phyloP scores from a whole-genome alignment of 2,113 vertebrate genomes.

The Sorex araneus region DNA sequence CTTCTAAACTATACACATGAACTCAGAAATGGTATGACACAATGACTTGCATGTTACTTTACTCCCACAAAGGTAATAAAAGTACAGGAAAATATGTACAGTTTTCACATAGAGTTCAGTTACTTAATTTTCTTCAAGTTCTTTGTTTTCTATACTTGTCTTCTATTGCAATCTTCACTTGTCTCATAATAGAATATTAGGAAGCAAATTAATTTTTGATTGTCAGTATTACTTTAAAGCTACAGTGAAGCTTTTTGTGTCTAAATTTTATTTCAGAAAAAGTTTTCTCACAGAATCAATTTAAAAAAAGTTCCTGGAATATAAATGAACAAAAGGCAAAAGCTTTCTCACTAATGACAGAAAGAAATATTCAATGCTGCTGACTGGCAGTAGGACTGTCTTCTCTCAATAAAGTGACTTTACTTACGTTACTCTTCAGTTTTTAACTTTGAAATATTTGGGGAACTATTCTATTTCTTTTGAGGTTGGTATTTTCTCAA shows the following conservation, averaged over 20 bases:
- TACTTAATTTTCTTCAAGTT: neutral
- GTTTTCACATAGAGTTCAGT: neutral
- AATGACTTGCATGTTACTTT: neutral
- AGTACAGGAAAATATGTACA: neutral
- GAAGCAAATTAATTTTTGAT: constrained; percentile 40
- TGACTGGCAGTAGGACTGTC: neutral
- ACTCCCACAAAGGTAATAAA: neutral
- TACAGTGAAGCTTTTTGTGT: neutral
- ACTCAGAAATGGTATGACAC: constrained; percentile 51
- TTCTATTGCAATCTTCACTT: neutral
- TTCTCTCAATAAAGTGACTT: neutral
- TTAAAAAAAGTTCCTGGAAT: neutral
- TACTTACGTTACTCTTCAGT: neutral
- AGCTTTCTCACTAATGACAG: neutral
- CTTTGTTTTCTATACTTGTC: neutral
- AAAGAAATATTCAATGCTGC: constrained; percentile 36
- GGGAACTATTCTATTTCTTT: neutral
- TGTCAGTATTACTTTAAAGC: constrained; percentile 40
- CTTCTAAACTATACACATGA: constrained; percentile 31
- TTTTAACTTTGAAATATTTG: neutral
- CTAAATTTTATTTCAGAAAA: neutral
- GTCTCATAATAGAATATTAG: neutral
- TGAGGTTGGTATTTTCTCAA: neutral
- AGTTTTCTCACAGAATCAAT: neutral
- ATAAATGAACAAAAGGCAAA: constrained; percentile 49